phyloP scores from a whole-genome alignment of 2,113 vertebrate genomes.

The human region DNA sequence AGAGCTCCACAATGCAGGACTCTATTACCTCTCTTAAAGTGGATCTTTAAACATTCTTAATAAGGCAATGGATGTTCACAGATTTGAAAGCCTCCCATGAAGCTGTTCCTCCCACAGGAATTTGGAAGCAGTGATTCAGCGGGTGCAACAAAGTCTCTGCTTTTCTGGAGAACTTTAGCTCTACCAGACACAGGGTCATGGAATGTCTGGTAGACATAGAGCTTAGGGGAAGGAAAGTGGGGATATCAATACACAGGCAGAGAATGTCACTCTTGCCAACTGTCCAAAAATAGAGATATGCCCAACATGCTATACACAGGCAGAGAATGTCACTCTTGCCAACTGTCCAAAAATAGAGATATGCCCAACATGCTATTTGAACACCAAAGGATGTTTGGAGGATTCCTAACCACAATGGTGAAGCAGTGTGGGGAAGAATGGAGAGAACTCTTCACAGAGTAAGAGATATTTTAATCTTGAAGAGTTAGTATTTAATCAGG shows the following conservation, averaged over 20 bases:
- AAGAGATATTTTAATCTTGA: neutral
- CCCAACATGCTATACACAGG: too few species aligned
- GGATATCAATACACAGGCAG: neutral
- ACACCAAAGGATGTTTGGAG: neutral
- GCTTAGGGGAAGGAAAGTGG: neutral
- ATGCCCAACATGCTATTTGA: neutral
- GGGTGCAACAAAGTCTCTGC: neutral
- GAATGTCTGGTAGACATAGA: too few species aligned
- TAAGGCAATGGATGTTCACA: neutral
- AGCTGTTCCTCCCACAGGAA: neutral
- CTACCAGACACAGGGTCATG: neutral
- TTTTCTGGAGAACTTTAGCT: neutral
- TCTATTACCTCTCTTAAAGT: neutral
- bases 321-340: neutral
- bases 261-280: neutral
- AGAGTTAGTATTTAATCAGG: neutral
- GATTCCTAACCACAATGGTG: neutral
- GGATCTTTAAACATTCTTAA: neutral
- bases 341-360: constrained; percentile 6
- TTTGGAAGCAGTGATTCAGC: neutral
- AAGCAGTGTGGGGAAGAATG: neutral
- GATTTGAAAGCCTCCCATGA: neutral
- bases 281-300: constrained; percentile 17
- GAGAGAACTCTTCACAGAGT: neutral
- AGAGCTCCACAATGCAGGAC: neutral